phyloP scores from a whole-genome alignment of 1,140 invertebrate species.

The Polypedilum vanderplanki region DNA sequence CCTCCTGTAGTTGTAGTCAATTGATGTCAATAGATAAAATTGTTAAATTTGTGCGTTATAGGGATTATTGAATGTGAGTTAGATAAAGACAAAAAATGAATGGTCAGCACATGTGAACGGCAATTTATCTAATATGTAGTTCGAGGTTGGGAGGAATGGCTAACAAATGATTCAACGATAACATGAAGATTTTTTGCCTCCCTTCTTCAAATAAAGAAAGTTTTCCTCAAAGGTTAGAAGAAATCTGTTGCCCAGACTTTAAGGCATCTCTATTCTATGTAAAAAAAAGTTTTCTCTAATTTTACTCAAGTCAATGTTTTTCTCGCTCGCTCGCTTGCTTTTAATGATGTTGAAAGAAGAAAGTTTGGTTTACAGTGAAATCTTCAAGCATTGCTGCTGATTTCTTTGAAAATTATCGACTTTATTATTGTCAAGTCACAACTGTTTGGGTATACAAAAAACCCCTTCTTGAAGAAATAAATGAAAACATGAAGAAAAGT shows the following conservation, averaged over 20 bases:
- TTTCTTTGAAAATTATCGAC: no score
- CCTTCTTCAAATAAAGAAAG: background rate
- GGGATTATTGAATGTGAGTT: conserved; percentile 1
- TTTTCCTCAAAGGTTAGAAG: background rate
- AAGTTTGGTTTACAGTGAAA: background rate
- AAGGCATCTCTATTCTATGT: background rate
- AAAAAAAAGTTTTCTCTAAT: background rate
- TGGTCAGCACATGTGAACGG: background rate
- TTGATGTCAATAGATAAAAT: background rate
- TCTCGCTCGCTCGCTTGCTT: background rate
- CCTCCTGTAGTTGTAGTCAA: background rate
- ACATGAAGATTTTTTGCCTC: background rate
- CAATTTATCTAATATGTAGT: no score
- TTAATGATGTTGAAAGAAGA: background rate
- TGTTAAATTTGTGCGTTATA: background rate
- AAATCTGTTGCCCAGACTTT: conserved; percentile 7
- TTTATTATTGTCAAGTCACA: no score
- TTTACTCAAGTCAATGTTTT: background rate
- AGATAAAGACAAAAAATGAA: background rate
- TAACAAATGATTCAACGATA: background rate
- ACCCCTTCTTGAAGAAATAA: no score
- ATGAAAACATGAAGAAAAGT: no score
- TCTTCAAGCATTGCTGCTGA: no score
- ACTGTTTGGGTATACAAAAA: no score
- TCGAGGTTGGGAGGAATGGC: no score